These are phyloP conservation scores for Dendronephthya gigantea DNA, from an alignment of 64 coral and sea anemone species.

Conservation along the genomic window DNA sequence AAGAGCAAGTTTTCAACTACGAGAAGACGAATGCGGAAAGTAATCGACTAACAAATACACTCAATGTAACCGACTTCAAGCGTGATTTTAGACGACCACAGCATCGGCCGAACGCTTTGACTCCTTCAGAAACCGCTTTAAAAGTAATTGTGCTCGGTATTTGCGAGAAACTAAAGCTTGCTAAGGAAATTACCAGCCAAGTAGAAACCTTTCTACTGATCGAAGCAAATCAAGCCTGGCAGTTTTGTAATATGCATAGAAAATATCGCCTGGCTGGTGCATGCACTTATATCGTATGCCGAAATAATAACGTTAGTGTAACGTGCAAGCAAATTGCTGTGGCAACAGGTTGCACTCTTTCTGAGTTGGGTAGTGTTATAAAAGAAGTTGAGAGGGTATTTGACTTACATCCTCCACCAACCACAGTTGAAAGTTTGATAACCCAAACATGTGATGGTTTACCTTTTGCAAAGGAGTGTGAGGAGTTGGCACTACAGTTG, in stretches of 20 bases:
- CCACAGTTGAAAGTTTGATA: not conserved
- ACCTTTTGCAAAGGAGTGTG: not conserved
- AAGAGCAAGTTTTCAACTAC: not conserved
- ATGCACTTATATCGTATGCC: not conserved
- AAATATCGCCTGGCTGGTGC: not conserved
- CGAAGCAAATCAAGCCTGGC: not conserved
- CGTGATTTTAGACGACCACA: not conserved
- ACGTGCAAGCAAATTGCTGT: not conserved
- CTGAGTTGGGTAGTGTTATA: not conserved
- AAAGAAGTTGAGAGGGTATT: not conserved
- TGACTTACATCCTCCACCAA: not conserved
- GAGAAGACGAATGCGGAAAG: not conserved
- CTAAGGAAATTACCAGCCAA: not conserved
- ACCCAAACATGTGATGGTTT: not conserved
- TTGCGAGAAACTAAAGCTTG: not conserved
- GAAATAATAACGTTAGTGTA: not conserved
- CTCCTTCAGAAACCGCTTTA: not conserved
- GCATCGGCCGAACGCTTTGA: not conserved
- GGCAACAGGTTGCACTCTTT: not conserved
- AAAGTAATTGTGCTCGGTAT: not conserved
- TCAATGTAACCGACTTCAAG: too few species aligned
- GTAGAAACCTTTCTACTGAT: not conserved
- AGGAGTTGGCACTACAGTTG: not conserved
- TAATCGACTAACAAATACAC: too few species aligned
- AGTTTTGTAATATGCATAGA: not conserved